phyloP scores from a whole-genome alignment of 2,888 invertebrate species.

The Drosophila neonasuta region DNA sequence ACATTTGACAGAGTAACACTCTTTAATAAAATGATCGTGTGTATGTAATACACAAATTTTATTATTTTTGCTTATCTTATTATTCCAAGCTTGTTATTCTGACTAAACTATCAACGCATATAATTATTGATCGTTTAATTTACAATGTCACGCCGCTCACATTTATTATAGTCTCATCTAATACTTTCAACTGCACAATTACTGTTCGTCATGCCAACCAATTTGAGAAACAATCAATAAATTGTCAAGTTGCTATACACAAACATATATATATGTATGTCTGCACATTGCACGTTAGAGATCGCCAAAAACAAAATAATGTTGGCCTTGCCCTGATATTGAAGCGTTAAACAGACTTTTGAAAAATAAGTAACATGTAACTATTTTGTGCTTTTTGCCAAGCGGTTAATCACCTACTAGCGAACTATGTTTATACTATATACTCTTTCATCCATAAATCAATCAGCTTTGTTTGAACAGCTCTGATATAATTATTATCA shows the following conservation, averaged over 20 bases:
- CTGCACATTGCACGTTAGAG: slow-evolving; percentile 38
- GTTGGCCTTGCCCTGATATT: slow-evolving; percentile 39
- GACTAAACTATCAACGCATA: neutral
- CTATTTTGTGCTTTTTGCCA: slow-evolving; percentile 5
- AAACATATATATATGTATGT: neutral
- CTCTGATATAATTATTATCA: slow-evolving; percentile 48
- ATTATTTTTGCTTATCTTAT: too few relatives aligned
- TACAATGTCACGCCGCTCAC: slow-evolving; percentile 49
- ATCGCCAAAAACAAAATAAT: slow-evolving; percentile 5
- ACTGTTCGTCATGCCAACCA: slow-evolving; percentile 61
- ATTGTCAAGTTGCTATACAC: slow-evolving; percentile 52
- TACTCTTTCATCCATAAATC: slow-evolving; percentile 33
- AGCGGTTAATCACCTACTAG: slow-evolving; percentile 30
- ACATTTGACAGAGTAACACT: too few relatives aligned
- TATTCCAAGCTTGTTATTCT: too few relatives aligned
- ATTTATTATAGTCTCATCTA: slow-evolving; percentile 36
- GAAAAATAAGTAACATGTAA: slow-evolving; percentile 17
- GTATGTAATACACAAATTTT: too few relatives aligned
- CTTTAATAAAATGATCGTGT: too few relatives aligned
- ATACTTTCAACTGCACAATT: slow-evolving; percentile 53
- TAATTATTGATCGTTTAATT: slow-evolving; percentile 35
- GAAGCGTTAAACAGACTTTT: slow-evolving; percentile 49
- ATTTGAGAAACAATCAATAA: slow-evolving; percentile 43
- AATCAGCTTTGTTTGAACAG: slow-evolving; percentile 33
- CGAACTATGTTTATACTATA: slow-evolving; percentile 16